Evolutionary conservation across 1,140 invertebrate genomes (phyloP).

Genomic region (Drosophila mayri): DNA sequence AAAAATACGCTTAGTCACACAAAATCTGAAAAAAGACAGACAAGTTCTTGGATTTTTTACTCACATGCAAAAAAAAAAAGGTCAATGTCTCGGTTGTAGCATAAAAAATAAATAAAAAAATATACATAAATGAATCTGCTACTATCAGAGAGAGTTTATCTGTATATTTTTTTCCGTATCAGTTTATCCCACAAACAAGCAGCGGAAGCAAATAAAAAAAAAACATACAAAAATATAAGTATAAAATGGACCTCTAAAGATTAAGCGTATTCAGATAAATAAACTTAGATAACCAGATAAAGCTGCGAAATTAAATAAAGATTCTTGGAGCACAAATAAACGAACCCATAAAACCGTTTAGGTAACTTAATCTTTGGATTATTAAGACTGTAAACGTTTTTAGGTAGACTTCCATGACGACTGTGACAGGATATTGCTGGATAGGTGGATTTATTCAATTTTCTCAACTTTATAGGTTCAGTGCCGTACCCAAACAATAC

Average conservation of each 20-base stretch:
- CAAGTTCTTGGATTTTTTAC: slow-evolving; percentile 28
- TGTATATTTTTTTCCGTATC: neutral
- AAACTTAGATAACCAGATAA: slow-evolving; percentile 32
- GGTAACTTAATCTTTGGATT: slow-evolving; percentile 2
- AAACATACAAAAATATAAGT: slow-evolving; percentile 18
- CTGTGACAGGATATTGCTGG: neutral
- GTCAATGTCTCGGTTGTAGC: slow-evolving; percentile 43
- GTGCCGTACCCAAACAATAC: neutral
- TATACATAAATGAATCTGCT: slow-evolving; percentile 40
- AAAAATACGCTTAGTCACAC: slow-evolving; percentile 22
- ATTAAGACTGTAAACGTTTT: neutral
- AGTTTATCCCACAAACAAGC: slow-evolving; percentile 16
- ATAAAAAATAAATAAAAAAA: too few species aligned
- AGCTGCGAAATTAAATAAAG: slow-evolving; percentile 26
- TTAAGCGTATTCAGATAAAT: slow-evolving; percentile 32
- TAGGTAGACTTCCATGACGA: neutral
- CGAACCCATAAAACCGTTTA: neutral
- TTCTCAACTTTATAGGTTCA: neutral
- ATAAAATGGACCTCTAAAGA: slow-evolving; percentile 17
- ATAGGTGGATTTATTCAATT: neutral
- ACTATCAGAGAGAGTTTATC: slow-evolving; percentile 8
- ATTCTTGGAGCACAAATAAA: neutral
- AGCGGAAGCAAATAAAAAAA: slow-evolving; percentile 38
- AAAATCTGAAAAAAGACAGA: slow-evolving; percentile 8
- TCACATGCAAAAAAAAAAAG: slow-evolving; percentile 26